A percentile compares a stretch with the other conserved stretches of the same genome.
These are phyloP conservation scores for Macquaria australasica DNA, from an alignment of 2,113 vertebrate genomes.

Conservation along the genomic window DNA sequence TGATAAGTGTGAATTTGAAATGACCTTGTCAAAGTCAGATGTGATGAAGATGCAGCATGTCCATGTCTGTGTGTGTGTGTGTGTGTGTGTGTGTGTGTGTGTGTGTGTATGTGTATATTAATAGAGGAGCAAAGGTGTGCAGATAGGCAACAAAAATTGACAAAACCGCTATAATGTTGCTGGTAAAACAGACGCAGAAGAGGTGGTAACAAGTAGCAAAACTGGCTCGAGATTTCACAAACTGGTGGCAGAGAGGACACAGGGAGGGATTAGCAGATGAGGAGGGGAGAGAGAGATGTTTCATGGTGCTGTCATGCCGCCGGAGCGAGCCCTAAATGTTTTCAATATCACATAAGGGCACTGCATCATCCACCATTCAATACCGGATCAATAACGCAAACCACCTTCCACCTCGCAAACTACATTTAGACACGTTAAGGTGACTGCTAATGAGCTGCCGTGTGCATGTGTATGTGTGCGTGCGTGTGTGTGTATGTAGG, in stretches of 20 bases:
- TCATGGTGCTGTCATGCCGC: constrained; percentile 42
- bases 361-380: constrained; percentile 78
- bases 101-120: background rate
- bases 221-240: constrained; percentile 33
- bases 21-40: constrained; percentile 80
- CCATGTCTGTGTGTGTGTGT: background rate
- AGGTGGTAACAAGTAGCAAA: constrained; percentile 8
- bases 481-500: constrained; percentile 7
- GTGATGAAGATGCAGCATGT: constrained; percentile 53
- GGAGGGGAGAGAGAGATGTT: constrained; percentile 51
- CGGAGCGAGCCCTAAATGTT: constrained; percentile 73
- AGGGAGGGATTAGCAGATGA: constrained; percentile 37
- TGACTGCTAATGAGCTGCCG: constrained; percentile 79
- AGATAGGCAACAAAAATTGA: constrained; percentile 20
- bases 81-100: background rate
- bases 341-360: constrained; percentile 83
- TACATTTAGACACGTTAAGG: constrained; percentile 83
- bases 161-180: constrained; percentile 6
- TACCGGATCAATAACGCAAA: constrained; percentile 77
- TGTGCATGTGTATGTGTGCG: constrained; percentile 10
- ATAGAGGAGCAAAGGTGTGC: constrained; percentile 24
- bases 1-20: constrained; percentile 74
- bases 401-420: constrained; percentile 77
- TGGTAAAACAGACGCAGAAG: background rate
- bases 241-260: constrained; percentile 38